These are phyloP conservation scores for Cheumatopsyche charites DNA, from an alignment of 1,140 invertebrate genomes.

Conservation along the genomic window DNA sequence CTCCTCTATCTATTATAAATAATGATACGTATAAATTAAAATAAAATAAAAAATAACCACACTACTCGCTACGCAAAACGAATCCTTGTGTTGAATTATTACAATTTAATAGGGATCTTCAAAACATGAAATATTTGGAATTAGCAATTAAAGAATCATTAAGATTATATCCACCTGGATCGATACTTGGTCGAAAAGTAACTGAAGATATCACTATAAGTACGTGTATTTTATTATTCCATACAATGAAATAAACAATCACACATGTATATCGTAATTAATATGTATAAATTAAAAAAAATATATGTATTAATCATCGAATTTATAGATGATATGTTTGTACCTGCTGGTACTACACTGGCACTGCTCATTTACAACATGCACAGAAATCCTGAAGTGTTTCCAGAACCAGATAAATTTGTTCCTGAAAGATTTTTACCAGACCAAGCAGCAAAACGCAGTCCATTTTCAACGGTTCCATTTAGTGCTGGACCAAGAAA, in stretches of 20 bases:
- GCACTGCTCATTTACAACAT: constrained; percentile 63
- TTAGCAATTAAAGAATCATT: constrained; percentile 69
- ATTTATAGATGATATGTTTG: constrained; percentile 36
- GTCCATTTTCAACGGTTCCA: constrained; percentile 68
- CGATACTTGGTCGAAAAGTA: constrained; percentile 66
- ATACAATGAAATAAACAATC: constrained; percentile 56
- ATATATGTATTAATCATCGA: not conserved
- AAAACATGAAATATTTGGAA: constrained; percentile 72
- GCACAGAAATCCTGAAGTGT: constrained; percentile 68
- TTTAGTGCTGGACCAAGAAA: constrained; percentile 79
- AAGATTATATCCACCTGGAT: constrained; percentile 72
- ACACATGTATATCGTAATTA: no score
- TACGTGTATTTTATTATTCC: constrained; percentile 42
- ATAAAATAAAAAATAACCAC: not conserved
- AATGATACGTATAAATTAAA: not conserved
- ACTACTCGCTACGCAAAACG: no score
- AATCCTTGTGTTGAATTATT: no score
- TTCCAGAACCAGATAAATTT: constrained; percentile 75
- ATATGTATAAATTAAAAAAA: not conserved
- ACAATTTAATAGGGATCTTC: constrained; percentile 60
- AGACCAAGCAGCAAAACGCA: constrained; percentile 58
- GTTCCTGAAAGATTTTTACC: constrained; percentile 77
- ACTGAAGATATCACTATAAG: constrained; percentile 59
- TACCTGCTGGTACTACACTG: constrained; percentile 57
- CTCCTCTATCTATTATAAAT: no score